Evolutionary conservation across 1,140 invertebrate species (phyloP), one percentile per base, ranked within the genome.

Genomic region (Sesamia nonagrioides): DNA sequence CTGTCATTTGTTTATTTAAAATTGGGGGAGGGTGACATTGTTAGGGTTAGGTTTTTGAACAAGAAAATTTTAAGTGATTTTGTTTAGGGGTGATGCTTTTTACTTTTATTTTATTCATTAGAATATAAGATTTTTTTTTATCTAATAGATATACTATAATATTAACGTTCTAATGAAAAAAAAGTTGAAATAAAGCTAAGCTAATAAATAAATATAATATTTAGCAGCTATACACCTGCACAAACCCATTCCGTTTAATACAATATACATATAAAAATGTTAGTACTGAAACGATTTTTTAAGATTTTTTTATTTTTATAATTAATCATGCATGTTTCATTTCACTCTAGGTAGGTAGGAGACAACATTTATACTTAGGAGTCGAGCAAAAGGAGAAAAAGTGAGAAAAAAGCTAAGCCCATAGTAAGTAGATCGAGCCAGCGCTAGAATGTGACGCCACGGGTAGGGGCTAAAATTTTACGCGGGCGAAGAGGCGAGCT

Each of bases 1-100:
- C 27, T 63, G 40, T 60, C 27, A 45, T 74, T 56, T 73, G 50
- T 73, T 58, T 33, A 37, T 73, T 42, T 73, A 54, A 50, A 37
- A 37, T 71, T 71, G 42, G 42, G 66, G 54, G 11, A 73, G 54
- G 71, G 71, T 40, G 71, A 73, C 66, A 69, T 68, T 27, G 63
- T 27, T 35, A 45, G 40, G 6, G 17, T 21, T 69, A 48, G 42
- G 11, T n/a, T 69, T 50, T 50, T 69, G 42, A 48, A 48, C n/a
- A 33, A n/a, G 42, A n/a, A 40, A 17, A 40, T 42, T 6, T 50
- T 69, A 48, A 66, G 61, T 66, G 61, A 66, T 66, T 66, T 63
- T 63, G 60, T 42, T 40, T 42, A 42, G n/a, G 37, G 9, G 18
- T 7, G 6, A 9, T 18, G 17, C 52, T 54, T 54, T 54, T 54